A percentile compares a stretch with the other conserved stretches of the same genome.
phyloP scores from a whole-genome alignment of 2,888 invertebrate genomes.

The Belgica antarctica region DNA sequence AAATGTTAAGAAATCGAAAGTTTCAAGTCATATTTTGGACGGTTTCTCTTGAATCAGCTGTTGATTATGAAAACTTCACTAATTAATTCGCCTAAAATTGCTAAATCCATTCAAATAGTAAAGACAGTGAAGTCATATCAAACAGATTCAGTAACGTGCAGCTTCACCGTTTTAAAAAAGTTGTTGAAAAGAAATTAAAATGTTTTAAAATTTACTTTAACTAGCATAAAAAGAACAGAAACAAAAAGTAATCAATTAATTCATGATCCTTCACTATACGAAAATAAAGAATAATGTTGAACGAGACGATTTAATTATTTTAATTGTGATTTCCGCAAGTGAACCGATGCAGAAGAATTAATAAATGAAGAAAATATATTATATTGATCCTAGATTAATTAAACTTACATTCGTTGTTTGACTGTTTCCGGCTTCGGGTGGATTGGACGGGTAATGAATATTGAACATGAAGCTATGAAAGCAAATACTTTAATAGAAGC shows the following conservation, averaged over 20 bases:
- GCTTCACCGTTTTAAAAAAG: background rate
- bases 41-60: background rate
- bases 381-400: constrained; percentile 11
- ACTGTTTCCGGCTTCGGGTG: too few relatives aligned
- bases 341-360: constrained; percentile 22
- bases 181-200: constrained; percentile 3
- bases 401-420: too few relatives aligned
- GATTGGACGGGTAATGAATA: too few relatives aligned
- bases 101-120: background rate
- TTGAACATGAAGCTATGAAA: too few relatives aligned
- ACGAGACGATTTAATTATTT: constrained; percentile 11
- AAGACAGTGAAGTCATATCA: constrained; percentile 21
- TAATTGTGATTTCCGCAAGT: constrained; percentile 20
- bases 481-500: too few relatives aligned
- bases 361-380: constrained; percentile 5
- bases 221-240: background rate
- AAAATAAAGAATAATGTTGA: constrained; percentile 1
- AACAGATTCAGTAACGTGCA: too few relatives aligned
- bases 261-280: background rate
- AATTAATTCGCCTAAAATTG: constrained; percentile 12
- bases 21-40: too few relatives aligned
- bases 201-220: constrained; percentile 15
- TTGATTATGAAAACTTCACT: background rate
- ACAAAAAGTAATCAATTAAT: constrained; percentile 4
- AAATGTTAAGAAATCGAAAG: too few relatives aligned